These are phyloP conservation scores for Heliconius himera DNA, from an alignment of 1,140 invertebrate species.

Conservation along the genomic window DNA sequence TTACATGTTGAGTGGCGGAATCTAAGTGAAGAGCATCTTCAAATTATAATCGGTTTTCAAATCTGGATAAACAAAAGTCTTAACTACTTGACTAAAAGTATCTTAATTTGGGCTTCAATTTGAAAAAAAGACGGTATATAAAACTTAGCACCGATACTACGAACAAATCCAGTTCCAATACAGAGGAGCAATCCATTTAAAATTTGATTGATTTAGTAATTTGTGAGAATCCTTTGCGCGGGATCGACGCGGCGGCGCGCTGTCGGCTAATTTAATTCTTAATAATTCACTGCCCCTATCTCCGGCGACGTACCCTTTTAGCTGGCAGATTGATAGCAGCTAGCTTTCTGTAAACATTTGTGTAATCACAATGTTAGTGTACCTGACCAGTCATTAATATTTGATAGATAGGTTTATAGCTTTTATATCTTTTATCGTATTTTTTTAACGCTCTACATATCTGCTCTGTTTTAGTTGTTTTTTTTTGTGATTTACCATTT, in stretches of 20 bases:
- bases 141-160: neutral
- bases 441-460: neutral
- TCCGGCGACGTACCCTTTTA: neutral
- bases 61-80: too few relatives aligned
- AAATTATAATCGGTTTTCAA: too few relatives aligned
- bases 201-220: slow-evolving; percentile 25
- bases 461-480: neutral
- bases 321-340: neutral
- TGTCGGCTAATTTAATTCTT: slow-evolving; percentile 26
- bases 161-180: neutral
- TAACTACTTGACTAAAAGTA: too few relatives aligned
- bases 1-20: too few relatives aligned
- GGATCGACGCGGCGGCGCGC: slow-evolving; percentile 12
- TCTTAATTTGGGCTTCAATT: too few relatives aligned
- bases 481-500: too few relatives aligned
- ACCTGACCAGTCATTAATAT: neutral
- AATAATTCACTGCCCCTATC: slow-evolving; percentile 14
- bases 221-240: slow-evolving; percentile 12
- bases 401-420: neutral
- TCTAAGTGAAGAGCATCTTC: too few relatives aligned
- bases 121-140: neutral
- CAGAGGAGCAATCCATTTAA: slow-evolving; percentile 10
- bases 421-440: neutral
- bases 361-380: too few relatives aligned
- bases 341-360: neutral